Evolutionary conservation across 2,797 vertebrate species (phyloP).

Genomic region (Sebastes steindachneri): DNA sequence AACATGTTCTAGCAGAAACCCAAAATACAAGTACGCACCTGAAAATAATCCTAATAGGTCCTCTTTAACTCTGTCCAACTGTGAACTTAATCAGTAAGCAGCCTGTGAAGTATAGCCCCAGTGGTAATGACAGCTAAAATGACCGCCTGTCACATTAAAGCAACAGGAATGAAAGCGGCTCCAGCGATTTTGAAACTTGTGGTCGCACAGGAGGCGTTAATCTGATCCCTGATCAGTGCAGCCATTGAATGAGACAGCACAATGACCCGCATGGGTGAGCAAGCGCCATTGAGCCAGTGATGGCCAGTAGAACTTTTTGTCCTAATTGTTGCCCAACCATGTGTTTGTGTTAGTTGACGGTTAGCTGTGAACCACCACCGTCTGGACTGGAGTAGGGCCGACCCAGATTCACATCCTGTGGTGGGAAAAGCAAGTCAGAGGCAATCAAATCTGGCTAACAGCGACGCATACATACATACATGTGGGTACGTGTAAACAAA

Average conservation of each 20-base stretch:
- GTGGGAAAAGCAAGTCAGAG: not conserved
- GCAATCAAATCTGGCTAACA: no score
- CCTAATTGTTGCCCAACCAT: no score
- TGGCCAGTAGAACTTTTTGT: not conserved
- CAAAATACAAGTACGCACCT: no score
- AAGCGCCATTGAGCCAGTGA: not conserved
- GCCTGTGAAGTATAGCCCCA: not conserved
- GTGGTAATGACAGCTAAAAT: not conserved
- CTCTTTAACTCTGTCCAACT: not conserved
- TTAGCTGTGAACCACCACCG: no score
- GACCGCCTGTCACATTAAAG: not conserved
- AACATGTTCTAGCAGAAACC: no score
- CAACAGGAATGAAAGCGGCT: not conserved
- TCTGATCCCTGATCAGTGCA: not conserved
- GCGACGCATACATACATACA: not conserved
- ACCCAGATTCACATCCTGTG: not conserved
- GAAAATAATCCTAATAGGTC: no score
- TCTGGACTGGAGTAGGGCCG: not conserved
- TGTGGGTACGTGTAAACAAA: not conserved
- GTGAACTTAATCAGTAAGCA: not conserved
- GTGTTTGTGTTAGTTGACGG: no score
- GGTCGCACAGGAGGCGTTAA: not conserved
- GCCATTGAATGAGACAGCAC: not conserved
- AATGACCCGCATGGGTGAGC: not conserved
- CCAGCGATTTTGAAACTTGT: not conserved